Percentiles rank a stretch among this genome's conserved stretches.
These are phyloP conservation scores for Huso huso DNA, from an alignment of 2,797 vertebrate species.

Conservation along the genomic window DNA sequence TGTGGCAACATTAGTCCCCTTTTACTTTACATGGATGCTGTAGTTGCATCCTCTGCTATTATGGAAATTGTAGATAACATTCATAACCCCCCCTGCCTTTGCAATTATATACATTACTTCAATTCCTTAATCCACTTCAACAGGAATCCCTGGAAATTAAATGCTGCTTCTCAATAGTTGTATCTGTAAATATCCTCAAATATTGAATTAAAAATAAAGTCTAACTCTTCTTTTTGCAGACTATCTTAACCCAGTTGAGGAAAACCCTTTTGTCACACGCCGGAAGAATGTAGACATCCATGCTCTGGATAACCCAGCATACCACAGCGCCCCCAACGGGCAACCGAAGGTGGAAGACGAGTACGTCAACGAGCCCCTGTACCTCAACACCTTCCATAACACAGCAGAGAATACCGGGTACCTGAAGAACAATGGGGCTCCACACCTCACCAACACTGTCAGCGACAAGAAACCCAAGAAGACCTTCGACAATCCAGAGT, in stretches of 20 bases:
- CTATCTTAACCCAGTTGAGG: constrained; percentile 86
- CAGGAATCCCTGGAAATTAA: too few species aligned
- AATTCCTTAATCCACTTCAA: too few species aligned
- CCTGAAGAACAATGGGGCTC: constrained; percentile 69
- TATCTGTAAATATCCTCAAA: too few species aligned
- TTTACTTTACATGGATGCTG: too few species aligned
- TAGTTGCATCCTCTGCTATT: too few species aligned
- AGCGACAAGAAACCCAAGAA: constrained; percentile 82
- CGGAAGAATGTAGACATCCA: constrained; percentile 86
- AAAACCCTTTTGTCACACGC: constrained; percentile 89
- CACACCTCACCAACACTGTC: constrained; percentile 46
- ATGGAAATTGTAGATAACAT: too few species aligned
- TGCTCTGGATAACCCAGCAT: constrained; percentile 86
- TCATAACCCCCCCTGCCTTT: too few species aligned
- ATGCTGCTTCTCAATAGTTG: too few species aligned
- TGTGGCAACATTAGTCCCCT: too few species aligned
- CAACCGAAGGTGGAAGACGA: constrained; percentile 81
- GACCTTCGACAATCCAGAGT: constrained; percentile 96
- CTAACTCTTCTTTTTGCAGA: constrained; percentile 48
- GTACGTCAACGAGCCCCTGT: constrained; percentile 84
- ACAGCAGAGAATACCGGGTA: constrained; percentile 62
- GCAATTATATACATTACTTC: too few species aligned
- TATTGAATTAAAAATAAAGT: neutral
- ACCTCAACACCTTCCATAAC: constrained; percentile 87
- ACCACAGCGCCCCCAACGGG: constrained; percentile 75